These are phyloP conservation scores for Zaprionus kolodkinae DNA, from an alignment of 1,140 invertebrate genomes.

Conservation along the genomic window DNA sequence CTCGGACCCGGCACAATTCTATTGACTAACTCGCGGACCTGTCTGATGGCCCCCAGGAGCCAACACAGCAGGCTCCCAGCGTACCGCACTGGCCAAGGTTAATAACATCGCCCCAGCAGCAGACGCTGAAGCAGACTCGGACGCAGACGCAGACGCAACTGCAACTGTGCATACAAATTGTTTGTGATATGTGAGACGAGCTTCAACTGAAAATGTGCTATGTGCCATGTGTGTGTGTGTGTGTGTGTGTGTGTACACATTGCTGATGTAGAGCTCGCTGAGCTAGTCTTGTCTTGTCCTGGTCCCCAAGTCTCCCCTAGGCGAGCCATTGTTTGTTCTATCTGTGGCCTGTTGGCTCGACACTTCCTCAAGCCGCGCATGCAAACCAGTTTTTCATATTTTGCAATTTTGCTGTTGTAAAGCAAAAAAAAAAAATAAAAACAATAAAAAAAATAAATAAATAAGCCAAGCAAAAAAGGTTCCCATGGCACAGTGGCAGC, in stretches of 20 bases:
- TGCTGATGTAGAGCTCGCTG: slow-evolving; percentile 15
- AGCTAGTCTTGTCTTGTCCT: slow-evolving; percentile 2
- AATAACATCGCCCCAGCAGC: slow-evolving; percentile 50
- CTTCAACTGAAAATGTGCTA: background rate
- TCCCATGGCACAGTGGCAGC: slow-evolving; percentile 4
- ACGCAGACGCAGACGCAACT: slow-evolving; percentile 48
- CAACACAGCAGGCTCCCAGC: slow-evolving; percentile 28
- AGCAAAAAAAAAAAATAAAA: slow-evolving; percentile 47
- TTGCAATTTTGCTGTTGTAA: slow-evolving; percentile 49
- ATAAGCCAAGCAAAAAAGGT: slow-evolving; percentile 18
- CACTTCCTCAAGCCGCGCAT: slow-evolving; percentile 37
- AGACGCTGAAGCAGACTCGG: slow-evolving; percentile 9
- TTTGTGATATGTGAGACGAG: slow-evolving; percentile 44
- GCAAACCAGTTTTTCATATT: slow-evolving; percentile 42
- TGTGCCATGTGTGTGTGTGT: background rate
- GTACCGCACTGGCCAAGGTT: slow-evolving; percentile 46
- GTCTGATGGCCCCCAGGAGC: slow-evolving; percentile 43
- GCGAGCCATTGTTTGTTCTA: slow-evolving; percentile 30
- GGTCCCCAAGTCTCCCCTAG: slow-evolving; percentile 15
- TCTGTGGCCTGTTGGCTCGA: slow-evolving; percentile 7
- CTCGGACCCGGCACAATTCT: slow-evolving; percentile 50
- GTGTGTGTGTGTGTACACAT: background rate
- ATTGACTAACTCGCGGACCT: slow-evolving; percentile 37
- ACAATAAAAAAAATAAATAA: slow-evolving; percentile 10
- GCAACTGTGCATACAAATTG: slow-evolving; percentile 56